phyloP scores from a whole-genome alignment of 64 coral and sea anemone genomes.

The Pocillopora verrucosa region DNA sequence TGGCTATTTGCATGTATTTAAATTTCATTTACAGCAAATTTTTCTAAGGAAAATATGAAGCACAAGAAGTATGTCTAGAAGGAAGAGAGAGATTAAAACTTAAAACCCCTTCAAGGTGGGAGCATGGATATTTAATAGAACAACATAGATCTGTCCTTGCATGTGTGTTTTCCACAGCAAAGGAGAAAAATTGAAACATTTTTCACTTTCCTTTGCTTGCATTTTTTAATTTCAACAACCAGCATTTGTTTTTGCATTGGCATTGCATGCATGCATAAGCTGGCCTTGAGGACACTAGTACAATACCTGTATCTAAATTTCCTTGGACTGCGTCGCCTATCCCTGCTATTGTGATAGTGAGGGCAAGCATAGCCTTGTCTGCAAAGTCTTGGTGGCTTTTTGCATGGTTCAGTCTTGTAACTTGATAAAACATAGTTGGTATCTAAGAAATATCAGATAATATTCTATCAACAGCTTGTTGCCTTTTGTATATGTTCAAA shows the following conservation, averaged over 20 bases:
- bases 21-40: no score
- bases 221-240: not conserved
- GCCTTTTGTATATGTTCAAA: not conserved
- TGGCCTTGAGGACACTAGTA: not conserved
- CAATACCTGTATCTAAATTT: constrained; percentile 97
- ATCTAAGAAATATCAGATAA: constrained; percentile 58
- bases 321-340: constrained; percentile 94
- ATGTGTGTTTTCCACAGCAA: not conserved
- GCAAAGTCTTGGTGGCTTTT: constrained; percentile 94
- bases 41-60: no score
- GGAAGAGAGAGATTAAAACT: no score
- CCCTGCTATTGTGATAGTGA: constrained; percentile 97
- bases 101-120: no score
- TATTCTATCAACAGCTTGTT: not conserved
- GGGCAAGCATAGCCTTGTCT: constrained; percentile 99
- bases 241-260: not conserved
- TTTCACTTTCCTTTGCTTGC: not conserved
- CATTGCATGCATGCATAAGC: not conserved
- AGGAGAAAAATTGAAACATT: not conserved
- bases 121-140: no score
- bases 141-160: no score
- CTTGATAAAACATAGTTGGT: constrained; percentile 95
- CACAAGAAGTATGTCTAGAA: no score
- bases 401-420: constrained; percentile 99
- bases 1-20: no score